These are phyloP conservation scores for Lethrus apterus DNA, from an alignment of 1,140 invertebrate genomes.

Conservation along the genomic window DNA sequence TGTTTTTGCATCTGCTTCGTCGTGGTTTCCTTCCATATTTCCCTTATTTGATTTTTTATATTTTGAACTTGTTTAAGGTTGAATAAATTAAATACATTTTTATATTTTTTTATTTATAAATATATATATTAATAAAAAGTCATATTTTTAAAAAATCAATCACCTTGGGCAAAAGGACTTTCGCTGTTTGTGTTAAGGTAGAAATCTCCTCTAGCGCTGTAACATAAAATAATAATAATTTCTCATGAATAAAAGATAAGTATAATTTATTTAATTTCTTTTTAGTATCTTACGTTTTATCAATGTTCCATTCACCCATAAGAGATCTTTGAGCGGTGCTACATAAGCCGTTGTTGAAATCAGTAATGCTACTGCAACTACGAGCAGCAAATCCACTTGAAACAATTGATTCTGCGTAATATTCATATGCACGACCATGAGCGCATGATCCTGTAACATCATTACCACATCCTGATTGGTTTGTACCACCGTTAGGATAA, in stretches of 20 bases:
- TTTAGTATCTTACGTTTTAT: constrained; percentile 27
- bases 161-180: constrained; percentile 11
- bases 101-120: no score
- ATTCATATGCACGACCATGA: constrained; percentile 51
- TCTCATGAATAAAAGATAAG: no score
- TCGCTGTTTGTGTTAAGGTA: constrained; percentile 20
- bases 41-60: no score
- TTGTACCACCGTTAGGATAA: constrained; percentile 58
- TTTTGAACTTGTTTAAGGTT: no score
- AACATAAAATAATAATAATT: constrained; percentile 8
- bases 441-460: constrained; percentile 46
- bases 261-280: constrained; percentile 13
- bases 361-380: constrained; percentile 49
- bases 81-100: no score
- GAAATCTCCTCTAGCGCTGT: constrained; percentile 19
- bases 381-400: constrained; percentile 43
- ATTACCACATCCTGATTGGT: constrained; percentile 59
- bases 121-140: no score
- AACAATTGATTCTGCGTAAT: constrained; percentile 51
- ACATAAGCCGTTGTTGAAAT: constrained; percentile 48
- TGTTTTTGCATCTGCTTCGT: no score
- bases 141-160: no score
- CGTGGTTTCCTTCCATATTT: no score
- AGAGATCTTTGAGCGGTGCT: constrained; percentile 41
- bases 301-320: constrained; percentile 50